Conservation (phyloP, 2,888 invertebrate genomes). For the Pyrrhia umbra region DNA sequence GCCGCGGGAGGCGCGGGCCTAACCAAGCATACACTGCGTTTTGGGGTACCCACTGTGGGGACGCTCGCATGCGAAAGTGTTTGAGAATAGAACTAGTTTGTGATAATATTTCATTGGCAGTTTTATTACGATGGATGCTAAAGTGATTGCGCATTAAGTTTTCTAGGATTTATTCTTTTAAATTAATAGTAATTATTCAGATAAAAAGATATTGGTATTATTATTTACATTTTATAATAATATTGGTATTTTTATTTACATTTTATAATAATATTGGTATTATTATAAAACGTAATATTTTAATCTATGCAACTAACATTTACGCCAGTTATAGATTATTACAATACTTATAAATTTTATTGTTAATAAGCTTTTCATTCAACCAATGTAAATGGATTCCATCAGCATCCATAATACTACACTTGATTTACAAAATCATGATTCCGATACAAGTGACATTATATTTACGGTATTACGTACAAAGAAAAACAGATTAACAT, state of each 20-base stretch:
- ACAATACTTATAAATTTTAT: too few species aligned
- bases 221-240: too few species aligned
- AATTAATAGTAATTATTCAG: too few species aligned
- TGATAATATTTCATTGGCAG: not conserved
- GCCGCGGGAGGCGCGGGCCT: slow-evolving; percentile 85
- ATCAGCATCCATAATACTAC: slow-evolving; percentile 13
- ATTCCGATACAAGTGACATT: slow-evolving; percentile 20
- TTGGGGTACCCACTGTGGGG: slow-evolving; percentile 81
- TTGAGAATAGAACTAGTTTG: slow-evolving; percentile 13
- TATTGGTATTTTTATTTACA: too few species aligned
- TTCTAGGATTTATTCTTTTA: too few species aligned
- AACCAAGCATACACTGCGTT: slow-evolving; percentile 89
- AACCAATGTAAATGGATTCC: slow-evolving; percentile 7
- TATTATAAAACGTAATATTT: too few species aligned
- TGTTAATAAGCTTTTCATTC: not conserved
- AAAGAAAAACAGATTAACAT: slow-evolving; percentile 42
- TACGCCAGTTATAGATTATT: too few species aligned
- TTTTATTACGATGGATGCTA: too few species aligned
- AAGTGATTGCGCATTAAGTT: too few species aligned
- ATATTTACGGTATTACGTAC: slow-evolving; percentile 34
- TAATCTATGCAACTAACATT: too few species aligned
- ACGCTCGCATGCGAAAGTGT: slow-evolving; percentile 67
- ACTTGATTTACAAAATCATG: slow-evolving; percentile 43
- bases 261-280: too few species aligned
- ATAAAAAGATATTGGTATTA: too few species aligned